These are phyloP conservation scores for Sorex maritimensis DNA, from an alignment of 2,797 vertebrate genomes.

Conservation along the genomic window DNA sequence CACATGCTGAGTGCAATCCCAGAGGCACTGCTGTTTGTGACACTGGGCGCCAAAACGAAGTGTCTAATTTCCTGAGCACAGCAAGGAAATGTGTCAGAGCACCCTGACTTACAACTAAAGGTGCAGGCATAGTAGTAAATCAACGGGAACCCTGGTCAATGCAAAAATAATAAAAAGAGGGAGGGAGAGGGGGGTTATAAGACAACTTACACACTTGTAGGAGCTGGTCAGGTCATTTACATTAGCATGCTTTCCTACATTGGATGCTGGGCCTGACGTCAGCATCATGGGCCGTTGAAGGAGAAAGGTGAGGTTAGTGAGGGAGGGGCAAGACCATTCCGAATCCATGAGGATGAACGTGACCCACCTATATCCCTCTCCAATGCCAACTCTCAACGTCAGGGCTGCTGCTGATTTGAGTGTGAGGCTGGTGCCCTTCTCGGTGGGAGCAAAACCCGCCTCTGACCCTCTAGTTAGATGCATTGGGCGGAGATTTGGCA, in stretches of 20 bases:
- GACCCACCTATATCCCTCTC: neutral
- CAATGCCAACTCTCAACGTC: neutral
- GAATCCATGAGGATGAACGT: fast-evolving
- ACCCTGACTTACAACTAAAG: too few relatives aligned
- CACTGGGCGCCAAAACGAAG: too few relatives aligned
- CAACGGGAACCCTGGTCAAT: too few relatives aligned
- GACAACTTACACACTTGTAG: neutral
- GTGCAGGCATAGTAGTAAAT: too few relatives aligned
- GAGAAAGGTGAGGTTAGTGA: neutral
- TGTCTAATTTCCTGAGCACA: too few relatives aligned
- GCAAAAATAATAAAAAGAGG: too few relatives aligned
- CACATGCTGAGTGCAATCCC: too few relatives aligned
- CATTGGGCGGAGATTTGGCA: neutral
- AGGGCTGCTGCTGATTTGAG: neutral
- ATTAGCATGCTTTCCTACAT: neutral
- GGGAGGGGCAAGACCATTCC: neutral
- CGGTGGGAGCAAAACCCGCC: neutral
- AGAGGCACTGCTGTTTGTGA: too few relatives aligned
- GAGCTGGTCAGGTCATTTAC: neutral
- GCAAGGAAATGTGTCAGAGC: too few relatives aligned
- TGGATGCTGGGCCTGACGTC: neutral
- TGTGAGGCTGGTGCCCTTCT: neutral
- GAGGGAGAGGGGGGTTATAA: too few relatives aligned
- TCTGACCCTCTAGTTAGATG: neutral
- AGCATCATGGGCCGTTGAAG: neutral